These are phyloP conservation scores for Anthoscopus minutus DNA, from an alignment of 2,113 vertebrate species.

Conservation along the genomic window DNA sequence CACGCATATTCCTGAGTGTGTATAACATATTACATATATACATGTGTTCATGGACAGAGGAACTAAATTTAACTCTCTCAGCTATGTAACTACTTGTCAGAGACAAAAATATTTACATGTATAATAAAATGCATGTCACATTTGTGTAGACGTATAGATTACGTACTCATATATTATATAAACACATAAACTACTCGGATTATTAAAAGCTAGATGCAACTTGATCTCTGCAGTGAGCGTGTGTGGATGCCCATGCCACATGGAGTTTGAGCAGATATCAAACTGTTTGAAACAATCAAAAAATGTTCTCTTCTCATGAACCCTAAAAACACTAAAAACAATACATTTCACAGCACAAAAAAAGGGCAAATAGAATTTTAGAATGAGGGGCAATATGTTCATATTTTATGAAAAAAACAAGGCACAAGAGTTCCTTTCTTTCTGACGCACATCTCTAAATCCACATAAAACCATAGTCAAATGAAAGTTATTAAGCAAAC, in stretches of 20 bases:
- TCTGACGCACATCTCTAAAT: conserved; percentile 23
- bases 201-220: conserved; percentile 14
- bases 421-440: background rate
- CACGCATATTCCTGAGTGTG: background rate
- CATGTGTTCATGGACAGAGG: background rate
- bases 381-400: background rate
- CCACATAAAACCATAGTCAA: conserved; percentile 15
- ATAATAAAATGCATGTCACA: background rate
- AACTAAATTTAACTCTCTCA: background rate
- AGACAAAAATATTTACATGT: background rate
- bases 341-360: background rate
- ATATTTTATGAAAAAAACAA: conserved; percentile 7
- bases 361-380: background rate
- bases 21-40: background rate
- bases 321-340: background rate
- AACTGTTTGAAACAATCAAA: background rate
- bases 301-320: background rate
- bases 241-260: background rate
- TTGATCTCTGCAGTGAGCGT: background rate
- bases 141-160: background rate
- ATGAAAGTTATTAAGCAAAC: conserved; percentile 44
- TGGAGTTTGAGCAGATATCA: background rate
- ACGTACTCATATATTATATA: background rate
- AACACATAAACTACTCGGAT: background rate
- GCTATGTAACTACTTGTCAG: background rate